phyloP scores from a whole-genome alignment of 1,140 invertebrate species.

The Manduca sexta region DNA sequence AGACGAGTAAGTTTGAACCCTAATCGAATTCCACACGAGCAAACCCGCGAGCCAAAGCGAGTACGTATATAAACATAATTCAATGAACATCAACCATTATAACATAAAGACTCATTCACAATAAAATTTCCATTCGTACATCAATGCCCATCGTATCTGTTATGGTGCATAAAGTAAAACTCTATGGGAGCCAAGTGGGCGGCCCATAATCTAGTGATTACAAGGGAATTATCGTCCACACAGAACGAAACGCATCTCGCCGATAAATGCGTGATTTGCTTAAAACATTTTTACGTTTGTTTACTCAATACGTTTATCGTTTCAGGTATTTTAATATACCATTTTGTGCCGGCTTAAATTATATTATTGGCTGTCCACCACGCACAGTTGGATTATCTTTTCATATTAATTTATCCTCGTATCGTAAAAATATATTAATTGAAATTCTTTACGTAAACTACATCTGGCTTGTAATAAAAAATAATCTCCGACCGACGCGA shows the following conservation, averaged over 20 bases:
- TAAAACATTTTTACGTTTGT: constrained; percentile 44
- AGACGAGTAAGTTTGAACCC: no score
- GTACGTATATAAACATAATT: no score
- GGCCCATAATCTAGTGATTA: constrained; percentile 55
- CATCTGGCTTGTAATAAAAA: background rate
- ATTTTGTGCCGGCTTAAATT: background rate
- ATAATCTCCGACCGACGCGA: background rate
- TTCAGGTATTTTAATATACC: constrained; percentile 40
- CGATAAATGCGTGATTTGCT: constrained; percentile 52
- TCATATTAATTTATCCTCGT: constrained; percentile 16
- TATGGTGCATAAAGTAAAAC: constrained; percentile 26
- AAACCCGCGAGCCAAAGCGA: no score
- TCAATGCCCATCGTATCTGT: constrained; percentile 17
- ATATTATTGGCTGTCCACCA: constrained; percentile 22
- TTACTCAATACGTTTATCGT: constrained; percentile 44
- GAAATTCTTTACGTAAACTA: constrained; percentile 9
- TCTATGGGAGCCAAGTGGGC: constrained; percentile 44
- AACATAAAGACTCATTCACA: constrained; percentile 1
- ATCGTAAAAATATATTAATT: constrained; percentile 16
- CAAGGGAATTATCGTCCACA: constrained; percentile 42
- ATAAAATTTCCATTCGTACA: constrained; percentile 13
- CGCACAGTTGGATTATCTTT: constrained; percentile 8
- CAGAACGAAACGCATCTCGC: constrained; percentile 37
- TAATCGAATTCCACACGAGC: no score
- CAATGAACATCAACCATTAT: background rate